Evolutionary conservation across 1,140 invertebrate genomes (phyloP).

Genomic region (Diploscapter pachys): DNA sequence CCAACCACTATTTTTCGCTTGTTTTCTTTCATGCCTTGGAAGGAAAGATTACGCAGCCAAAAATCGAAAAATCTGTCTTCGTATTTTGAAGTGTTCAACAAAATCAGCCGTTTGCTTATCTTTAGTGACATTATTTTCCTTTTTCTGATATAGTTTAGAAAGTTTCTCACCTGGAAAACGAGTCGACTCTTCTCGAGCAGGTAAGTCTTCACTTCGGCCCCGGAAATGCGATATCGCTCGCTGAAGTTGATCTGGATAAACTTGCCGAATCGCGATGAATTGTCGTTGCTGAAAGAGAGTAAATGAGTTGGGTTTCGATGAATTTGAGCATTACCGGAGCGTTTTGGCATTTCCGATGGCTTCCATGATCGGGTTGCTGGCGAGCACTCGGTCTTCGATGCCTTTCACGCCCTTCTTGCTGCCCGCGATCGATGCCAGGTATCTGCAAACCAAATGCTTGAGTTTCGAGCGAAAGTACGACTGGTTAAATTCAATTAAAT

Average conservation of each 20-base stretch:
- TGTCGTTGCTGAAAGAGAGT: slow-evolving; percentile 25
- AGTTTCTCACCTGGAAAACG: slow-evolving; percentile 74
- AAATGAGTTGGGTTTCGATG: not conserved
- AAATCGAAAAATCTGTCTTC: too few relatives aligned
- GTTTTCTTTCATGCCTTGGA: too few relatives aligned
- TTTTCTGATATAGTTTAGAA: not conserved
- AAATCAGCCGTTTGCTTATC: too few relatives aligned
- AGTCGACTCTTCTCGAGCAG: slow-evolving; percentile 92
- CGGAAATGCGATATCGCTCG: slow-evolving; percentile 75
- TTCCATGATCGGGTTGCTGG: slow-evolving; percentile 98
- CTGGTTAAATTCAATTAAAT: too few relatives aligned
- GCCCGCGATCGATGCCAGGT: slow-evolving; percentile 85
- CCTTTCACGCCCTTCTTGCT: slow-evolving; percentile 79
- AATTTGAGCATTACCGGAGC: slow-evolving; percentile 7
- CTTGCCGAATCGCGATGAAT: slow-evolving; percentile 34
- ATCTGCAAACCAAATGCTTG: too few relatives aligned
- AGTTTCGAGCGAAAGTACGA: too few relatives aligned
- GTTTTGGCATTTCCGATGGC: slow-evolving; percentile 94
- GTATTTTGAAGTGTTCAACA: too few relatives aligned
- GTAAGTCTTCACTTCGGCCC: slow-evolving; percentile 96
- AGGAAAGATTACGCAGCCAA: too few relatives aligned
- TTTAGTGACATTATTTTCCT: not conserved
- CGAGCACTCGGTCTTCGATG: slow-evolving; percentile 90
- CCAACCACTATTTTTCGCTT: too few relatives aligned
- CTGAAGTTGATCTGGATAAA: slow-evolving; percentile 81